Evolutionary conservation across 2,797 vertebrate genomes (phyloP).

Genomic region (Phylloscopus collybita): DNA sequence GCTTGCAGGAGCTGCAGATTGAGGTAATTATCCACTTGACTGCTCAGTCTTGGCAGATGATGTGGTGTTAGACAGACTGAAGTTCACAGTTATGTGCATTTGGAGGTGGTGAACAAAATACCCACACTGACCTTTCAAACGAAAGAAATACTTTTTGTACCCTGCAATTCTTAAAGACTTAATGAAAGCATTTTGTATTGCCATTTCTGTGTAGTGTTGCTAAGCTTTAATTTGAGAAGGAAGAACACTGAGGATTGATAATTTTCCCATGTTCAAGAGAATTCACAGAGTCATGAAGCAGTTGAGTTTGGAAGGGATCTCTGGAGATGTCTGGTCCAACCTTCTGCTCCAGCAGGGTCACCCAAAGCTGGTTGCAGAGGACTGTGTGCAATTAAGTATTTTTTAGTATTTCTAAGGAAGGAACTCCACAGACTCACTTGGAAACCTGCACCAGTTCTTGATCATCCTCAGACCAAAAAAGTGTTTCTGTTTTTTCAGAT

Average conservation of each 20-base stretch:
- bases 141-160: background rate
- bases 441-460: background rate
- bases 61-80: background rate
- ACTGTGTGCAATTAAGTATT: fast-evolving
- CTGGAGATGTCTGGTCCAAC: background rate
- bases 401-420: background rate
- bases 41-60: conserved; percentile 11
- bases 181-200: too few relatives aligned
- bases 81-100: background rate
- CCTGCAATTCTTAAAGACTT: background rate
- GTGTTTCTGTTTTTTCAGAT: background rate
- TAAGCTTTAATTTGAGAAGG: background rate
- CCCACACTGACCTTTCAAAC: background rate
- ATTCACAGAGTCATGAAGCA: too few relatives aligned
- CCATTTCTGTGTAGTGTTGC: background rate
- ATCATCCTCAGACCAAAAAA: background rate
- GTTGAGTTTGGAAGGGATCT: background rate
- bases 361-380: background rate
- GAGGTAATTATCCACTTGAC: conserved; percentile 7
- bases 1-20: background rate
- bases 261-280: background rate
- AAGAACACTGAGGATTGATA: background rate
- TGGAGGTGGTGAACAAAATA: background rate
- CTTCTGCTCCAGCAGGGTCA: background rate
- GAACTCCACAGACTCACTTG: background rate